Base-by-base conservation (phyloP, 2,888 invertebrate genomes). In the Automeris io region DNA sequence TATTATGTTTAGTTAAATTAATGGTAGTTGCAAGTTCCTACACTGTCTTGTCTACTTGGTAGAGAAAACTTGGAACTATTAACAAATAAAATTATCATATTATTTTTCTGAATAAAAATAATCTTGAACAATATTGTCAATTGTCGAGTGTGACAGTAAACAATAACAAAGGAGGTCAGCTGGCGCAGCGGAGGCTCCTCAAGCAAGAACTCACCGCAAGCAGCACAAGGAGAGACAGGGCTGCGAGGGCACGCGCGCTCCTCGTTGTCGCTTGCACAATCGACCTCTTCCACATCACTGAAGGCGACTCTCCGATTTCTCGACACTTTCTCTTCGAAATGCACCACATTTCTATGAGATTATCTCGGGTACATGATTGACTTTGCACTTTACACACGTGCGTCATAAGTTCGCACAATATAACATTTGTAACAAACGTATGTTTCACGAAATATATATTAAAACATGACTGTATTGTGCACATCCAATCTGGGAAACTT, bases 201-300 rank as follows among this genome's bases (percentile, higher is more conserved):
- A 16, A 29, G 26, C 22, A 16, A 7, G 11, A 37, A 75, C 82
- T 79, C 49, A 82, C 82, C 54, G 64, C 52, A 42, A 71, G 54
- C 38, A 70, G 45, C 40, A 53, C 53, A 35, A 79, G 56, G 45
- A 61, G 61, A 42, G 62, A 61, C 61, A 69, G 63, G 57, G 66
- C 59, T 60, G 57, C 51, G 39, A 57, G 42, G 42, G 61, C 55
- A 56, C 65, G 62, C 51, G 58, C 58, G 53, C 61, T 48, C 45
- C 53, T 61, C 55, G 62, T 58, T 57, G 51, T 59, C 63, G 67
- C 78, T 85, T 83, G 85, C 85, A 80, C 83, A 83, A 83, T 78
- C 78, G 78, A 75, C 81, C 79, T 82, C 82, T 79, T 83, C 85
- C 83, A 85, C 85, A 82, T 85, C 82, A 83, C 74, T 78, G 82